phyloP scores from a whole-genome alignment of 2,113 vertebrate genomes.

The Rhadina sibilatrix region DNA sequence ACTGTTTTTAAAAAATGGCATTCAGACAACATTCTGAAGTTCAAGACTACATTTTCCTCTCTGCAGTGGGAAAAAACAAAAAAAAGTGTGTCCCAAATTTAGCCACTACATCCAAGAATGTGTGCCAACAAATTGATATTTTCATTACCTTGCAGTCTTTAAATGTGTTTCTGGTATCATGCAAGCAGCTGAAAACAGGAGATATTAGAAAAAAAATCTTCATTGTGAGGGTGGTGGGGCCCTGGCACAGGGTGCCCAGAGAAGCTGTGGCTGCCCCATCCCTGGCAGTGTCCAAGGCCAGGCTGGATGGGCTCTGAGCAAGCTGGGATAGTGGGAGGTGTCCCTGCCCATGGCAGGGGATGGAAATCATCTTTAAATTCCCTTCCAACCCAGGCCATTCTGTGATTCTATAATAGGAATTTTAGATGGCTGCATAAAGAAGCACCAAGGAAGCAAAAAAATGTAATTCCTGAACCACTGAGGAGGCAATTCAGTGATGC shows the following conservation, averaged over 20 bases:
- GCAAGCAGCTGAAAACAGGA: not conserved
- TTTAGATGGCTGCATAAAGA: not conserved
- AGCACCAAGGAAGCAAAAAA: not conserved
- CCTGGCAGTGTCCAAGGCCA: not conserved
- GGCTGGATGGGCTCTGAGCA: not conserved
- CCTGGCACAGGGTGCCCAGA: not conserved
- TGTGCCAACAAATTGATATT: not conserved
- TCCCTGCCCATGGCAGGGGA: not conserved
- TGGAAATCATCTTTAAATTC: not conserved
- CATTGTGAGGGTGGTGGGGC: fast-evolving
- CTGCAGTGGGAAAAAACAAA: not conserved
- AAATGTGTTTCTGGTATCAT: not conserved
- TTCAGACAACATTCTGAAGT: not conserved
- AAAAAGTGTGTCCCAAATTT: not conserved
- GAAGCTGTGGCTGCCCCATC: not conserved
- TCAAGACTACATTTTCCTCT: not conserved
- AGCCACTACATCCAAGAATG: not conserved
- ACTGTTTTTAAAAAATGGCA: not conserved
- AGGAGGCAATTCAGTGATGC: not conserved
- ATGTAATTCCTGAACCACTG: not conserved
- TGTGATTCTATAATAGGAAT: not conserved
- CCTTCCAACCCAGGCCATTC: not conserved
- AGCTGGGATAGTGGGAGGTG: fast-evolving
- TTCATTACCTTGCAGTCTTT: not conserved
- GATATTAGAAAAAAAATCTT: not conserved